Base-by-base conservation (phyloP, 37 sponge, comb jelly and placozoan species). In the Tethya wilhelma region DNA sequence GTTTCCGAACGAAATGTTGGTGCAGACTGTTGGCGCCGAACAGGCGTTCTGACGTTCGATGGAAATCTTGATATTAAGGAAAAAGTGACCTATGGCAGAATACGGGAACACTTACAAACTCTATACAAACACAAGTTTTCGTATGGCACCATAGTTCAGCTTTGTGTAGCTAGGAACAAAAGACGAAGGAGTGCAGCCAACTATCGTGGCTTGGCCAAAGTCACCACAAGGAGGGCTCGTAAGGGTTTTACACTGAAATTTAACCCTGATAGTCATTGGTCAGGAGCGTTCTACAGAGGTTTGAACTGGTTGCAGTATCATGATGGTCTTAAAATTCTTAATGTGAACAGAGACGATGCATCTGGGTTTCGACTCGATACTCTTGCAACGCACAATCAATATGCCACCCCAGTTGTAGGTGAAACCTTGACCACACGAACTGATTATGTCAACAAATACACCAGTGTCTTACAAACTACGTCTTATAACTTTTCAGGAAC, bases 261-360 rank as follows among this genome's bases (percentile, higher is more conserved):
- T 38, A 80, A 87, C 46, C 87, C 81, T 42, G 87, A 87, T 66
- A 40, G 6, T 22, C 79, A 79, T 42, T 79, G 68, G 79, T 55
- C 37, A 67, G 69, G 56, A 22, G 79, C 79, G 6, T 11, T 66
- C 0, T 79, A 79, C 32, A 44, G 32, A 33, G 38, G 38, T 0
- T 46, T 79, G 8, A 53, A 66, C 67, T 40, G 31, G 12, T 5
- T 87, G 19, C 76, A 87, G 46, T 87, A 68, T 74, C n/a, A 22
- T 3, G 69, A 79, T 65, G 87, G 87, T n/a, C 19, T 11, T 26
- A 36, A 79, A 11, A 43, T 79, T 6, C 29, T 74, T 3, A 87
- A 75, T 26, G 65, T 80, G 23, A 87, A 87, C 62, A 31, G 87
- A 40, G 87, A 87, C 75, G 87, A 87, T 80, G 81, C 81, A 32